Conservation (phyloP, 2,113 vertebrate genomes). For the Pachypanchax playfairii region DNA sequence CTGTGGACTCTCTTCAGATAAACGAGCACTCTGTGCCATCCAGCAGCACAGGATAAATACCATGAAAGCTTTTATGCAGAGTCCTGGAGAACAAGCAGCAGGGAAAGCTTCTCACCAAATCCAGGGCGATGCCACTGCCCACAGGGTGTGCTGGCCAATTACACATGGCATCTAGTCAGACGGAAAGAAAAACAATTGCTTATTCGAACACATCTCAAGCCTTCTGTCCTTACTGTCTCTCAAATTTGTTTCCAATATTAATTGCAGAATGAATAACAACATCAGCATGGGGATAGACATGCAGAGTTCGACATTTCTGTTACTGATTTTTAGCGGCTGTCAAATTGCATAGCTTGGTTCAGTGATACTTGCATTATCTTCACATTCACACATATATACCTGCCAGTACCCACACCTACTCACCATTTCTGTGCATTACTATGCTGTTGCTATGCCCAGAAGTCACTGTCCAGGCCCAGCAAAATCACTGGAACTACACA, state of each 20-base stretch:
- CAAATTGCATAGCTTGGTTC: conserved; percentile 40
- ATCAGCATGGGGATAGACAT: conserved; percentile 10
- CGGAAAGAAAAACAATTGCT: conserved; percentile 58
- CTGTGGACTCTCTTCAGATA: conserved; percentile 67
- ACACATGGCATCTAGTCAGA: conserved; percentile 74
- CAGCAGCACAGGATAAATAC: conserved; percentile 77
- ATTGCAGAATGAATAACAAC: conserved; percentile 31
- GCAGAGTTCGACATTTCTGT: conserved; percentile 32
- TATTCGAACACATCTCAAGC: conserved; percentile 48
- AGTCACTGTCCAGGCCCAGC: conserved; percentile 62
- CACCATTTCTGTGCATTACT: conserved; percentile 68
- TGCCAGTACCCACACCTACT: conserved; percentile 51
- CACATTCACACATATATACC: conserved; percentile 33
- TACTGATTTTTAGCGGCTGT: conserved; percentile 48
- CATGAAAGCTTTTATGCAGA: conserved; percentile 63
- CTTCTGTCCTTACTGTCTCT: background rate
- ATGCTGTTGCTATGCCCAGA: conserved; percentile 69
- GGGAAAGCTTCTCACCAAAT: conserved; percentile 59
- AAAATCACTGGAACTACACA: conserved; percentile 55
- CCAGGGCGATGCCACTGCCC: conserved; percentile 63
- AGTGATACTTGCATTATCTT: conserved; percentile 42
- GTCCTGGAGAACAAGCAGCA: conserved; percentile 49
- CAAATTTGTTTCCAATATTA: conserved; percentile 15
- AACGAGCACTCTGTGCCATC: conserved; percentile 63
- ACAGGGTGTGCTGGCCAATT: conserved; percentile 58